These are phyloP conservation scores for Pachyuromys duprasi DNA, from an alignment of 2,797 vertebrate genomes.

Conservation along the genomic window DNA sequence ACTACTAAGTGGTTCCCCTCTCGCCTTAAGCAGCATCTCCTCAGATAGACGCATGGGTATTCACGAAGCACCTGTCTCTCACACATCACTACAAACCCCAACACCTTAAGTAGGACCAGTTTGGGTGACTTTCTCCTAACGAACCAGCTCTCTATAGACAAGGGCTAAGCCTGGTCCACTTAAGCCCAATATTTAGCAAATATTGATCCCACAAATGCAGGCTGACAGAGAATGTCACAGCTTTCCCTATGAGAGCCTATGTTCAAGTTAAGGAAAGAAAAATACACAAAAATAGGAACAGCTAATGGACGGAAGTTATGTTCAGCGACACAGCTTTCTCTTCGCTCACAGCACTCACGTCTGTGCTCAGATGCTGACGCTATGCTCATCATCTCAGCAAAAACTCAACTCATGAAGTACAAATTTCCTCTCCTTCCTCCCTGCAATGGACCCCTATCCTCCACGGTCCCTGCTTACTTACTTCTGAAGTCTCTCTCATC, in stretches of 20 bases:
- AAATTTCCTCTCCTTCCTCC: background rate
- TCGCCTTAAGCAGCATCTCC: background rate
- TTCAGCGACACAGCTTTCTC: background rate
- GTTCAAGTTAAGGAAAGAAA: background rate
- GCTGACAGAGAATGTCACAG: background rate
- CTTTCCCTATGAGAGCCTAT: background rate
- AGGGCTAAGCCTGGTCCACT: background rate
- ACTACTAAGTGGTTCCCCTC: background rate
- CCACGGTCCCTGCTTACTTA: too few species aligned
- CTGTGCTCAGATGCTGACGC: background rate
- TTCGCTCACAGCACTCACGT: background rate
- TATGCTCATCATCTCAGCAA: background rate
- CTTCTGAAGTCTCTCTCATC: background rate
- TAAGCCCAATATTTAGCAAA: background rate
- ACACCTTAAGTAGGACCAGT: accelerated
- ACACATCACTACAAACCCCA: background rate
- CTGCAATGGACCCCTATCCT: background rate
- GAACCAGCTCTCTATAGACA: background rate
- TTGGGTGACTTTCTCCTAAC: background rate
- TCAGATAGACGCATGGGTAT: background rate
- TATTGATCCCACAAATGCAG: background rate
- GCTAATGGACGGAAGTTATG: background rate
- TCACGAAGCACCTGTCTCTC: background rate
- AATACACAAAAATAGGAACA: slow-evolving; percentile 9
- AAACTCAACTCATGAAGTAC: background rate